Evolutionary conservation across 1,140 invertebrate genomes (phyloP).

Genomic region (Notospermus geniculatus): DNA sequence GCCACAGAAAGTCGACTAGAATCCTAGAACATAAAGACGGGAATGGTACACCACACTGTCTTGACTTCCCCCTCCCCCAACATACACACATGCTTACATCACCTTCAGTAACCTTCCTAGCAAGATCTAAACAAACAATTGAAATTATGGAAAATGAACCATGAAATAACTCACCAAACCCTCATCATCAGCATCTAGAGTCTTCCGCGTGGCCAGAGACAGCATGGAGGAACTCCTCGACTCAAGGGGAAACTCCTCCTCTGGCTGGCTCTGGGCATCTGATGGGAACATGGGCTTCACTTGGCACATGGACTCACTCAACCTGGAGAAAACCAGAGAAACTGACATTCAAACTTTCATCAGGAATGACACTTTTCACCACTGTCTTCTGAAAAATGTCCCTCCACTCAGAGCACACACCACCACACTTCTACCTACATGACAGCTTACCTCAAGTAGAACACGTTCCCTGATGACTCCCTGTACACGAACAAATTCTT

Average conservation of each 20-base stretch:
- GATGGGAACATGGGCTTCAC: background rate
- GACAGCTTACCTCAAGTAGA: slow-evolving; percentile 63
- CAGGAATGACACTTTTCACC: too few relatives aligned
- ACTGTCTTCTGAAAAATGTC: too few relatives aligned
- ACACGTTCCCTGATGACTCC: slow-evolving; percentile 66
- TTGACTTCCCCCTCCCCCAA: too few relatives aligned
- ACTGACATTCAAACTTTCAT: too few relatives aligned
- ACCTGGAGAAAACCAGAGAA: too few relatives aligned
- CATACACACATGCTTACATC: too few relatives aligned
- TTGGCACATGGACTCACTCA: slow-evolving; percentile 7
- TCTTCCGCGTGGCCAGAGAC: background rate
- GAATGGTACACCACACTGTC: too few relatives aligned
- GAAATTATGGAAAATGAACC: too few relatives aligned
- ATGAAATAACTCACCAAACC: background rate
- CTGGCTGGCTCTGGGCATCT: background rate
- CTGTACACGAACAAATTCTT: slow-evolving; percentile 80
- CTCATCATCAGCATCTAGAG: background rate
- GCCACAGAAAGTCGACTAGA: slow-evolving; percentile 19
- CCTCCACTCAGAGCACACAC: too few relatives aligned
- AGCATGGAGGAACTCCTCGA: background rate
- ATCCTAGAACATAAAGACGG: background rate
- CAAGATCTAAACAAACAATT: too few relatives aligned
- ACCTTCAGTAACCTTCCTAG: too few relatives aligned
- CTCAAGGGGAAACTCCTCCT: background rate
- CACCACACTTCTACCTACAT: background rate